Percentiles rank a stretch among this genome's conserved stretches.
These are phyloP conservation scores for Xyrichtys novacula DNA, from an alignment of 2,797 vertebrate genomes.

Conservation along the genomic window DNA sequence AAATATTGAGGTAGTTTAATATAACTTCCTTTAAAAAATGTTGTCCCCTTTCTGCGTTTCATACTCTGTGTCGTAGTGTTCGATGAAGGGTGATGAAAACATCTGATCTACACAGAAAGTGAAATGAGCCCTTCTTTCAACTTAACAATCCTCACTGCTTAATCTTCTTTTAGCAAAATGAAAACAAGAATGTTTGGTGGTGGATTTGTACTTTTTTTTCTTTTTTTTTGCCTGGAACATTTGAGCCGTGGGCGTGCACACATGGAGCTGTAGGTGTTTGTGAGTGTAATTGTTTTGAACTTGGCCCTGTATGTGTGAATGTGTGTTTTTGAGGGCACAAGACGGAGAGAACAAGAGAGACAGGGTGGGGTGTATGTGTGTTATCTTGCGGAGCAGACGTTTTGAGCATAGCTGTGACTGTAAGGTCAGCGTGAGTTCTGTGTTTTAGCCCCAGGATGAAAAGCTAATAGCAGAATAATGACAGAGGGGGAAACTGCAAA, in stretches of 20 bases:
- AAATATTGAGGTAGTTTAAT: background rate
- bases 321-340: background rate
- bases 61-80: slow-evolving; percentile 9
- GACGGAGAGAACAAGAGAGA: background rate
- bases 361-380: background rate
- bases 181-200: slow-evolving; percentile 1
- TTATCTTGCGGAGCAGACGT: slow-evolving; percentile 71
- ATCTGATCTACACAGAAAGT: slow-evolving; percentile 12
- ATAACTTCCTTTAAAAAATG: slow-evolving; percentile 1
- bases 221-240: slow-evolving; percentile 4
- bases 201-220: slow-evolving; percentile 8
- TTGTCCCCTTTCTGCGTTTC: background rate
- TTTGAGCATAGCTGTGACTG: slow-evolving; percentile 60
- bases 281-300: slow-evolving; percentile 19
- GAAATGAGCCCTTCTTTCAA: too few species aligned
- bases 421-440: slow-evolving; percentile 70
- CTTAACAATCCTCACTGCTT: background rate
- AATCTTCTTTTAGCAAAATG: slow-evolving; percentile 17
- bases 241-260: background rate
- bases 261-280: slow-evolving; percentile 12
- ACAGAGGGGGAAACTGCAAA: slow-evolving; percentile 77
- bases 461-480: slow-evolving; percentile 73
- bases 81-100: slow-evolving; percentile 16
- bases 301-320: slow-evolving; percentile 3
- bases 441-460: slow-evolving; percentile 72